Evolutionary conservation across 2,113 vertebrate genomes (phyloP), one percentile per base, ranked within the genome.

Genomic region (Neodon shergylaensis): DNA sequence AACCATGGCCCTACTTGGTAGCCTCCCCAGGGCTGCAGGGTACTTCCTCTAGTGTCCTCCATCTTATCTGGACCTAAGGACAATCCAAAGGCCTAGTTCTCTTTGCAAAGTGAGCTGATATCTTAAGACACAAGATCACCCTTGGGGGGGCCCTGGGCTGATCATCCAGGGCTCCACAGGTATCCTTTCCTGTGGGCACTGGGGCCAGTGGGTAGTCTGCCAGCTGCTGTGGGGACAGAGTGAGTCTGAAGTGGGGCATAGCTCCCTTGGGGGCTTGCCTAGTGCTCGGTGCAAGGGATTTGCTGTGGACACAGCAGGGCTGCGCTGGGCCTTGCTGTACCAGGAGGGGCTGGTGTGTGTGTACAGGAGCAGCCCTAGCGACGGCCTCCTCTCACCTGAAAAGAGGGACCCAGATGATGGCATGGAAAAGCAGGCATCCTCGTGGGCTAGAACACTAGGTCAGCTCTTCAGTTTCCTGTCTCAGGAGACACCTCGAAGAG

Each of bases 321-420:
- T 11, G 26, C 5, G 10, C 9, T 0, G 4, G 61, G 74, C 66
- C 84, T 31, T 49, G 36, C 8, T 1, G 82, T 54, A 44, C 5
- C 2, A 65, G 24, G 49, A 9, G 58, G 33, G 49, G 12, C n/a
- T 16, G 16, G 54, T 10, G 6, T 28, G 17, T 39, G 76, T 66
- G 78, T 26, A 19, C 44, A 72, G 73, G 88, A 10, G 28, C 42
- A 74, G 66, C n/a, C 4, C 0, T 8, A 7, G 0, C 10, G 22
- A 31, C 8, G 0, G 90, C 54, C 65, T 4, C 74, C 49, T 58
- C 78, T 26, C 1, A 36, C 83, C 49, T 3, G 26, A 68, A 63
- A 76, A 19, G 47, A n/a, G 61, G 73, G 33, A 17, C 58, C 22
- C 49, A 1, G 1, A 8, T 1, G 0, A 58, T 2, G 2, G 5